A percentile compares a stretch with the other conserved stretches of the same genome.
phyloP scores from a whole-genome alignment of 2,888 invertebrate genomes.

The Dryocosmus kuriphilus region DNA sequence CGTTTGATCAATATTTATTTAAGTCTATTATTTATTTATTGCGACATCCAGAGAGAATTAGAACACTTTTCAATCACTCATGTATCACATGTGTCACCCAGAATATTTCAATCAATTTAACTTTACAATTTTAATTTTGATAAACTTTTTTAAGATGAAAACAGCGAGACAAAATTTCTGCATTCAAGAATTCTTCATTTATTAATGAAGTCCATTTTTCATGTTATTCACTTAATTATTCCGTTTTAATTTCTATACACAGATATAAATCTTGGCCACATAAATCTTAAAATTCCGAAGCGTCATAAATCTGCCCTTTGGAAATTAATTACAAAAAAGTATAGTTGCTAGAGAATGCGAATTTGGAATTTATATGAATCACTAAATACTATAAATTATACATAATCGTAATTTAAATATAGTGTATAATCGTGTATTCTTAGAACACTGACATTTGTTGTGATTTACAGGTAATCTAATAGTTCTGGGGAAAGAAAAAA shows the following conservation, averaged over 20 bases:
- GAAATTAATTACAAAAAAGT: constrained; percentile 29
- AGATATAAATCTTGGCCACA: constrained; percentile 28
- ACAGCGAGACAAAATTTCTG: not conserved
- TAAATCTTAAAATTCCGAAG: constrained; percentile 10
- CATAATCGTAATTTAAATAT: constrained; percentile 14
- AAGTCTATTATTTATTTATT: not conserved
- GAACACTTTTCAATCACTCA: no score
- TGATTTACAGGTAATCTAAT: not conserved
- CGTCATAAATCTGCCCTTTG: constrained; percentile 30
- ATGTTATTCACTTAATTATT: constrained; percentile 1
- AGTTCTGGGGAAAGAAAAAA: not conserved
- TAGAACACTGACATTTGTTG: not conserved
- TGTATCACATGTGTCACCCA: not conserved
- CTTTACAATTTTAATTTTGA: not conserved
- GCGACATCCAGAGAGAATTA: not conserved
- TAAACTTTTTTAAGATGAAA: not conserved
- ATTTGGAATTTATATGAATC: constrained; percentile 16
- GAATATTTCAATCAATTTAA: not conserved
- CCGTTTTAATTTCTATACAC: constrained; percentile 10
- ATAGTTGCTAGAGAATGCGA: constrained; percentile 7
- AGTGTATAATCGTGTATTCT: not conserved
- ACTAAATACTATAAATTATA: constrained; percentile 15
- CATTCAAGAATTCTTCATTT: not conserved
- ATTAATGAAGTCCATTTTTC: constrained; percentile 8
- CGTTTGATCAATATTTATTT: not conserved